phyloP scores from a whole-genome alignment of 2,113 vertebrate species.

The Diadophis punctatus region DNA sequence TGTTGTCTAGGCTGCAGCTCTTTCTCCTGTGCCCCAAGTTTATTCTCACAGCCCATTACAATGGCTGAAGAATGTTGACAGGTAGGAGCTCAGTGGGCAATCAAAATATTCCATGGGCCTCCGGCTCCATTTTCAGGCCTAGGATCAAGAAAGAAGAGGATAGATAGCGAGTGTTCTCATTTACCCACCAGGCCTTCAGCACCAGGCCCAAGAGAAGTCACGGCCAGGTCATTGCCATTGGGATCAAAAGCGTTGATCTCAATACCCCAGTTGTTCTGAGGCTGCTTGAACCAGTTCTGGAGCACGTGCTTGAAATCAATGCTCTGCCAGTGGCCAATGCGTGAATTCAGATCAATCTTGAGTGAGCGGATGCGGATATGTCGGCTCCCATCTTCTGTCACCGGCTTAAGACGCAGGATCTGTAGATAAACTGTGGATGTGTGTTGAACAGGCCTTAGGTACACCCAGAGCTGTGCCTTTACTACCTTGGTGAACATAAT shows the following conservation, averaged over 20 bases:
- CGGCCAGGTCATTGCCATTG: slow-evolving; percentile 92
- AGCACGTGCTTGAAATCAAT: slow-evolving; percentile 98
- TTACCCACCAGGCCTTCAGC: slow-evolving; percentile 93
- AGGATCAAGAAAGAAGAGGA: background rate
- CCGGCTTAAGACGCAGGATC: slow-evolving; percentile 92
- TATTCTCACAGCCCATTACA: background rate
- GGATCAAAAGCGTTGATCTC: slow-evolving; percentile 98
- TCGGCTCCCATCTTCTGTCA: slow-evolving; percentile 88
- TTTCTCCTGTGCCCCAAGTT: background rate
- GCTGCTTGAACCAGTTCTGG: slow-evolving; percentile 99
- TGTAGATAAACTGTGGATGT: slow-evolving; percentile 95
- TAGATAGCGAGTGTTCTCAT: background rate
- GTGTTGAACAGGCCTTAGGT: slow-evolving; percentile 90
- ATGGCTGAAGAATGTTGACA: background rate
- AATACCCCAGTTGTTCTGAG: slow-evolving; percentile 97
- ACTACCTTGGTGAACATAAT: slow-evolving; percentile 98
- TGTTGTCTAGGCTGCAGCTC: background rate
- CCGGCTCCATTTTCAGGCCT: rapidly evolving
- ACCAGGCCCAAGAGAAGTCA: slow-evolving; percentile 90
- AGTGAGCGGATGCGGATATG: slow-evolving; percentile 96
- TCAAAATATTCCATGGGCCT: background rate
- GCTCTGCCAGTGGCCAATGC: slow-evolving; percentile 94
- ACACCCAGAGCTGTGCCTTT: slow-evolving; percentile 97
- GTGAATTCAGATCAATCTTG: slow-evolving; percentile 94
- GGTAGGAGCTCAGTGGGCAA: background rate